Percentiles rank a stretch among this genome's conserved stretches.
These are phyloP conservation scores for Clistopyga incitator DNA, from an alignment of 2,888 invertebrate genomes.

Conservation along the genomic window DNA sequence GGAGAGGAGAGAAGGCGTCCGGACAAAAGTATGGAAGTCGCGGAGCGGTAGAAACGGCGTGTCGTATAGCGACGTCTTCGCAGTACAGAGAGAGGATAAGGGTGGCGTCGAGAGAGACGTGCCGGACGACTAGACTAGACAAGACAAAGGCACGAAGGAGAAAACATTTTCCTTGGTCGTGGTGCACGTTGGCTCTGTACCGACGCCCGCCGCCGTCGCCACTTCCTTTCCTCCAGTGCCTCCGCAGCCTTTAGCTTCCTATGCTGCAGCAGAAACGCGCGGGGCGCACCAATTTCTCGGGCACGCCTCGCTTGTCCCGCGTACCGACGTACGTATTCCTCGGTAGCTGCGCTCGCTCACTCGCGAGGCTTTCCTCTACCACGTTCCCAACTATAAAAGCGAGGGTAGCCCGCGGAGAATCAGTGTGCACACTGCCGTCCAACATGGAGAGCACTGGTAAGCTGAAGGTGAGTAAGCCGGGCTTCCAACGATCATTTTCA, in stretches of 20 bases:
- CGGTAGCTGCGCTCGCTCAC: slow-evolving; percentile 39
- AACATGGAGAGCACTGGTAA: slow-evolving; percentile 82
- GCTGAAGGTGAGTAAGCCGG: slow-evolving; percentile 79
- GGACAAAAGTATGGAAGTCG: slow-evolving; percentile 43
- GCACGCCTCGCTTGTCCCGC: slow-evolving; percentile 68
- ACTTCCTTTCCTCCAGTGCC: slow-evolving; percentile 72
- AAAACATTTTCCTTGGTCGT: slow-evolving; percentile 48
- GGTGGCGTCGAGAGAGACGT: slow-evolving; percentile 21
- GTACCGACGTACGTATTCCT: slow-evolving; percentile 29
- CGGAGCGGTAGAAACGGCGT: slow-evolving; percentile 4
- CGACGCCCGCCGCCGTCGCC: slow-evolving; percentile 68
- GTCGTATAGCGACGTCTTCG: slow-evolving; percentile 10
- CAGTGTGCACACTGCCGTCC: slow-evolving; percentile 82
- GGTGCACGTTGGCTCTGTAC: slow-evolving; percentile 27
- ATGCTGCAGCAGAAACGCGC: slow-evolving; percentile 52
- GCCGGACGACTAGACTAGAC: slow-evolving; percentile 39
- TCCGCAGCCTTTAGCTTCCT: slow-evolving; percentile 72
- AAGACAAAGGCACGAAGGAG: slow-evolving; percentile 51
- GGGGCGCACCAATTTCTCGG: slow-evolving; percentile 65
- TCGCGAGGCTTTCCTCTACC: slow-evolving; percentile 26
- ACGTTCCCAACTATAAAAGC: slow-evolving; percentile 80
- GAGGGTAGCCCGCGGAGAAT: slow-evolving; percentile 79
- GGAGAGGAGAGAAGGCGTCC: slow-evolving; percentile 28
- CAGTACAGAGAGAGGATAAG: slow-evolving; percentile 33
- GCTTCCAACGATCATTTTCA: neutral